A percentile compares a stretch with the other conserved stretches of the same genome.
Conservation (phyloP, 2,113 vertebrate species). For the Monarcha castaneiventris region DNA sequence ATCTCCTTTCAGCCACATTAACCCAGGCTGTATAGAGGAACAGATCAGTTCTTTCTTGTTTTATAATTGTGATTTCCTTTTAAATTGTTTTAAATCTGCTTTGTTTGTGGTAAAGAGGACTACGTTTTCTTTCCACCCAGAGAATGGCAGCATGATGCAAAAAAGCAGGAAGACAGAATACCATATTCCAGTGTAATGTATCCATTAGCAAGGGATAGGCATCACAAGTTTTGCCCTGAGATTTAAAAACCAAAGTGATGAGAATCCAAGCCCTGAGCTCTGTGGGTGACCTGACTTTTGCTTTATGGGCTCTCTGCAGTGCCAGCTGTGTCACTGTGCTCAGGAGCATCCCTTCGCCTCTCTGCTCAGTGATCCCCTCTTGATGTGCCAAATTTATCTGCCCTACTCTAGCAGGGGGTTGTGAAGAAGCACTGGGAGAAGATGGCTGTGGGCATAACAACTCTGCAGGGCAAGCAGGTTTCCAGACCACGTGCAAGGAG, state of each 20-base stretch:
- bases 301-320: rapidly evolving
- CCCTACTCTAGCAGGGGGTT: neutral
- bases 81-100: neutral
- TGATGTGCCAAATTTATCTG: neutral
- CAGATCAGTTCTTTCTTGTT: neutral
- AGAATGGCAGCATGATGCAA: neutral
- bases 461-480: neutral
- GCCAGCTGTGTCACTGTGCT: neutral
- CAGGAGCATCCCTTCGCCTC: neutral
- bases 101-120: neutral
- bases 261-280: neutral
- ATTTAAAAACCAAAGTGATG: neutral
- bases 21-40: neutral
- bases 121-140: neutral
- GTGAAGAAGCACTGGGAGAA: neutral
- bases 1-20: neutral
- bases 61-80: neutral
- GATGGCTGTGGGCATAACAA: neutral
- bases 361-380: neutral
- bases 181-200: neutral
- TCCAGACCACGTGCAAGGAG: neutral
- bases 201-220: neutral
- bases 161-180: constrained; percentile 9
- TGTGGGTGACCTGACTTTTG: neutral
- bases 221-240: neutral